Conservation (phyloP, 2,888 invertebrate genomes). For the Choreutis nemorana region DNA sequence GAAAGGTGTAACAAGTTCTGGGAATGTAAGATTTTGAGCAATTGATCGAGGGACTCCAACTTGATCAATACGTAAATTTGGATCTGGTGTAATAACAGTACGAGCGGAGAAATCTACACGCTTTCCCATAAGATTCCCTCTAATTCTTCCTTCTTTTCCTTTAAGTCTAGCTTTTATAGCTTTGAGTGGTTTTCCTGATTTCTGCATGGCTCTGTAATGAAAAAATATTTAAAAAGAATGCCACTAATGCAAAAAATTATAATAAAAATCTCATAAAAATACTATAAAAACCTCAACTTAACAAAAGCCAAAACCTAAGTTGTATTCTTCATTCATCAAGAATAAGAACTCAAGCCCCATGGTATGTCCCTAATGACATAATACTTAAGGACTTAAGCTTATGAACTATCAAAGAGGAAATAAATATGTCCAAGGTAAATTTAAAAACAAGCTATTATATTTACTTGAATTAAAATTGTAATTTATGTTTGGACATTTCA, state of each 20-base stretch:
- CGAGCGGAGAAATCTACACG: conserved; percentile 99
- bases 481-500: no score
- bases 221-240: conserved; percentile 1
- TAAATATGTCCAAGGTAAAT: no score
- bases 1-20: conserved; percentile 98
- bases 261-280: conserved; percentile 2
- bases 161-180: conserved; percentile 96
- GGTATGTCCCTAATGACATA: no score
- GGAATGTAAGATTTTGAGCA: conserved; percentile 98
- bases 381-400: no score
- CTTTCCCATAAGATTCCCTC: conserved; percentile 99
- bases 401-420: no score
- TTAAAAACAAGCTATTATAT: no score
- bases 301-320: no score
- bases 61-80: conserved; percentile 93
- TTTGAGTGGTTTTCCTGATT: conserved; percentile 98
- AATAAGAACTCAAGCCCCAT: no score
- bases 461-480: no score
- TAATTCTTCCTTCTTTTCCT: conserved; percentile 98
- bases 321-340: no score
- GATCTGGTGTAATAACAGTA: conserved; percentile 98
- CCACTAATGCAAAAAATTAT: neutral
- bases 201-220: conserved; percentile 89
- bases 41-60: conserved; percentile 98
- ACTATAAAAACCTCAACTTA: conserved; percentile 1